Evolutionary conservation across 2,113 vertebrate genomes (phyloP), one percentile per base, ranked within the genome.

Genomic region (Delphinus delphis): DNA sequence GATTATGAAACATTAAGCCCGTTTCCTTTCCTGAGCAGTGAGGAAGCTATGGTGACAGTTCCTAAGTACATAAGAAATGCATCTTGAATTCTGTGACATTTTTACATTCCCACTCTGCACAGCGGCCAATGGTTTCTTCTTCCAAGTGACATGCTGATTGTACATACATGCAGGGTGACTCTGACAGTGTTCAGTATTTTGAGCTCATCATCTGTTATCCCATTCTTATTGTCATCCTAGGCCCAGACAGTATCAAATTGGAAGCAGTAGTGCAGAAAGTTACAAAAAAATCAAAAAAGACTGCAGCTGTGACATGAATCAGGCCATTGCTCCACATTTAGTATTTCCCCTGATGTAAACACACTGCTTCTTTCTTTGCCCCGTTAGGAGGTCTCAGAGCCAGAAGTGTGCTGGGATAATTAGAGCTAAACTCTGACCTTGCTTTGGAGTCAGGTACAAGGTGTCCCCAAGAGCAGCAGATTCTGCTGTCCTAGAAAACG

Each of bases 211-310:
- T 99, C 98, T 96, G 96, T 98, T 98, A 98, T 97, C 97, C 98
- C 97, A 76, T 98, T 98, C 97, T 96, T 98, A 97, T 97, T 98
- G 98, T 99, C 98, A 99, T 98, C 98, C 0, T 0, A 93, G 93
- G 85, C 95, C 98, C 98, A 98, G 98, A 96, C 98, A 96, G 95
- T 98, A 98, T 98, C 98, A 98, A 98, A 99, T 98, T 98, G 98
- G 98, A 98, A 98, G 97, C 98, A 98, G 96, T 95, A 98, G 98
- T 93, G 92, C 98, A 98, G 98, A 98, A 99, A 99, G 98, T 98
- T 98, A 98, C 10, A 18, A 98, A 98, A 98, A 98, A 98, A 99
- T 98, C 97, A 98, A 97, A 99, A 91, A 96, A 97, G 98, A 97
- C 97, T 95, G 97, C 95, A 98, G 98, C 98, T 98, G 98, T 98